A percentile compares a stretch with the other conserved stretches of the same genome.
These are phyloP conservation scores for Chamaetylas fuelleborni DNA, from an alignment of 2,113 vertebrate genomes.

Conservation along the genomic window DNA sequence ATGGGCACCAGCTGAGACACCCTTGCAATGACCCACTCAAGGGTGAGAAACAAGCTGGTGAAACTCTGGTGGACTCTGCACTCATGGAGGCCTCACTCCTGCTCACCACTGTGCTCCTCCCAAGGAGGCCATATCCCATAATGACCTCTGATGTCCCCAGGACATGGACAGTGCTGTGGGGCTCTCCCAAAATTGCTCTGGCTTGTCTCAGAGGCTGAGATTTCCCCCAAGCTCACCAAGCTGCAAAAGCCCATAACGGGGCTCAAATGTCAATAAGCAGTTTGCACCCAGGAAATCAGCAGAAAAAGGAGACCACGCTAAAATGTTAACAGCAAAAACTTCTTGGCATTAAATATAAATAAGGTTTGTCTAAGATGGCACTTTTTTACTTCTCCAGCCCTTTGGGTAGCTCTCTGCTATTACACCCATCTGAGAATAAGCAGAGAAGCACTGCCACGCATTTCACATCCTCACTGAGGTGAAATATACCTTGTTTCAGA, in stretches of 20 bases:
- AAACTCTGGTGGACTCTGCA: background rate
- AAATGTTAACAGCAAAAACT: background rate
- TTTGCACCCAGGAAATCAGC: background rate
- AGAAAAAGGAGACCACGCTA: background rate
- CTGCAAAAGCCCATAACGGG: background rate
- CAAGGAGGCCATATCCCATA: background rate
- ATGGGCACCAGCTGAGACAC: background rate
- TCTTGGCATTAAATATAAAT: background rate
- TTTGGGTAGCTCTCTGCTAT: background rate
- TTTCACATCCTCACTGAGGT: background rate
- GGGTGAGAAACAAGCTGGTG: background rate
- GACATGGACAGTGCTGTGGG: background rate
- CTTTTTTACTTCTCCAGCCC: background rate
- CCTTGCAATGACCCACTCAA: background rate
- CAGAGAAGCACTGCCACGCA: background rate
- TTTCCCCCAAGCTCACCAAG: fast-evolving
- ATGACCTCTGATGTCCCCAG: background rate
- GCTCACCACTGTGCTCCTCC: background rate
- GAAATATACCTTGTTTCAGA: background rate
- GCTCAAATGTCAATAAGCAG: background rate
- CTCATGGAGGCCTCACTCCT: background rate
- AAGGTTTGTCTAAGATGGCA: background rate
- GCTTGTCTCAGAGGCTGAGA: background rate
- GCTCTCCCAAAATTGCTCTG: background rate
- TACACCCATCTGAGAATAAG: background rate